Evolutionary conservation across 2,888 invertebrate genomes (phyloP), one percentile per base, ranked within the genome.

Genomic region (Polia nebulosa): DNA sequence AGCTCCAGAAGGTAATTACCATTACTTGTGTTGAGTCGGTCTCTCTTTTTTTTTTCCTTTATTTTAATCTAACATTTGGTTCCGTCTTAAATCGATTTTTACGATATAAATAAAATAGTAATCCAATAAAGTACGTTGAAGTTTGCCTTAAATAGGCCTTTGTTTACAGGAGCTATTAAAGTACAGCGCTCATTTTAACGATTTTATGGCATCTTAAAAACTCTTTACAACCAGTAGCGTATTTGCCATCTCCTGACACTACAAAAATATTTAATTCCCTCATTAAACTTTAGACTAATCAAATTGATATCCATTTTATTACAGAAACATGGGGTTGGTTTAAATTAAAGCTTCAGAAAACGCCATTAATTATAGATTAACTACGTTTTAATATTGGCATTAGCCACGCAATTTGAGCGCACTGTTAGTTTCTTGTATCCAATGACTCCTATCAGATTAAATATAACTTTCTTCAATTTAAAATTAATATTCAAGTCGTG

Each of bases 221-320:
- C 27, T 63, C 29, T 76, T 81, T 77, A 76, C 57, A 57, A 45
- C 78, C 76, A 71, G 81, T 76, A 76, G 81, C 76, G 45, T 41
- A 53, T 17, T 58, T 49, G 39, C 60, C 32, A 49, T 70, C 72
- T 60, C 20, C 41, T 60, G 36, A 41, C 44, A 57, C 39, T 55
- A 63, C 52, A 71, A 39, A 52, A 47, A 29, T 81, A 63, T 63
- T 81, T 70, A 77, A 63, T 71, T 60, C 45, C n/a, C 53, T 77
- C 52, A 57, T 63, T 53, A 64, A 61, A 77, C 47, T 71, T 73
- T 34, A 52, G 11, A 22, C 55, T 59, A 49, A 76, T 76, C 53
- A 59, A 80, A 59, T 56, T 51, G 27, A 45, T 60, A 57, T 62
- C 32, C 32, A 41, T 74, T 75, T 59, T 59, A 60, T 52, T 76